Evolutionary conservation across 2,888 invertebrate genomes (phyloP).

Genomic region (Emmelina monodactyla): DNA sequence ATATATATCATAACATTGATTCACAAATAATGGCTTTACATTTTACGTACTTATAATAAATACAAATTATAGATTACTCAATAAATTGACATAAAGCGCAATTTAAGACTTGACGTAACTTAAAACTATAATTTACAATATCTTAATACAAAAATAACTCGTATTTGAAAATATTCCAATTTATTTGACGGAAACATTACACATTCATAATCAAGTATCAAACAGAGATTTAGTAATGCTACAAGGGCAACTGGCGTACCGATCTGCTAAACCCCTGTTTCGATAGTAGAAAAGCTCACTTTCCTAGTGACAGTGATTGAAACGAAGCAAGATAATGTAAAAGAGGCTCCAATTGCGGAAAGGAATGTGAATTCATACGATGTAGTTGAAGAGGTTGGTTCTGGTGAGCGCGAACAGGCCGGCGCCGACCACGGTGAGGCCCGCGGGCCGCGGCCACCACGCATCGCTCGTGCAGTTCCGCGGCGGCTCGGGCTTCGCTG

Average conservation of each 20-base stretch:
- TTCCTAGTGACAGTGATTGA: constrained; percentile 4
- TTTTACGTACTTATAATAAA: constrained; percentile 14
- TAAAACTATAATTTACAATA: constrained; percentile 39
- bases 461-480: constrained; percentile 48
- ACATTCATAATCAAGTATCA: not conserved
- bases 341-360: not conserved
- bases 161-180: constrained; percentile 41
- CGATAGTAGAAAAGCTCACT: constrained; percentile 1
- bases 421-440: constrained; percentile 24
- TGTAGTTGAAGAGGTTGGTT: constrained; percentile 30
- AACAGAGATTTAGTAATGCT: no score
- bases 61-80: constrained; percentile 27
- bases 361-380: constrained; percentile 11
- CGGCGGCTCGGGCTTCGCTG: constrained; percentile 49
- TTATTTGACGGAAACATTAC: constrained; percentile 32
- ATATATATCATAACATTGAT: constrained; percentile 42
- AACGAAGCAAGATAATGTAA: constrained; percentile 5
- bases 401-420: constrained; percentile 22
- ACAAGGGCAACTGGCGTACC: no score
- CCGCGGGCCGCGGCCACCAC: constrained; percentile 18
- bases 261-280: no score
- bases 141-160: constrained; percentile 41
- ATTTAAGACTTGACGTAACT: constrained; percentile 56
- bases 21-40: constrained; percentile 10
- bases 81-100: constrained; percentile 28